Evolutionary conservation across 2,888 invertebrate species (phyloP), one percentile per base, ranked within the genome.

Genomic region (Mycogona germanica): DNA sequence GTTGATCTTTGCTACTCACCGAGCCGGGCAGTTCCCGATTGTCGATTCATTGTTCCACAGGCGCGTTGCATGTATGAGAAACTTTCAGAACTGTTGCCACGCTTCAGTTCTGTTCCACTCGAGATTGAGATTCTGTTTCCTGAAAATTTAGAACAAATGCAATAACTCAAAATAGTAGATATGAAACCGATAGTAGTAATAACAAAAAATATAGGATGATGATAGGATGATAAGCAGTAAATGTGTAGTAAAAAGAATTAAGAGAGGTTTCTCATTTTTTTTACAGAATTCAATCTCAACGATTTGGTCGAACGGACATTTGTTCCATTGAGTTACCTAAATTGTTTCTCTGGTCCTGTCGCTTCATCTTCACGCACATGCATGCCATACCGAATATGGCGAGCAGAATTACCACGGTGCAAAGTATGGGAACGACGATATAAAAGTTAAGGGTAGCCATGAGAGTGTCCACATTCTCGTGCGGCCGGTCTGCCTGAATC

Each of bases 21-120:
- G n/a, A 25, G 21, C 7, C 26, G 21, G 21, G 19, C 5, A 17
- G 21, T n/a, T 45, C 5, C 3, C 6, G 45, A 2, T 19, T 45
- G 44, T 45, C 45, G 9, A 21, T 52, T 9, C 5, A 29, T 7
- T 2, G 41, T 41, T 46, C 30, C 45, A n/a, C n/a, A n/a, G n/a
- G n/a, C n/a, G 28, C 52, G 45, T 46, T 52, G 44, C 37, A 46
- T 45, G 17, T 52, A 52, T n/a, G 52, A 23, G 19, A 52, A 52
- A 37, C 52, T 52, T 35, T 52, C 52, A 7, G 52, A 45, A 52
- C 52, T 52, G 17, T 44, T 38, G 5, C 25, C 45, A 14, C 45
- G 29, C 3, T 19, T 6, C 2, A 50, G 19, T 9, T 9, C 25
- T 21, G 25, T 28, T 4, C 38, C 26, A 28, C 38, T 50, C 6